Conservation (phyloP, 2,113 vertebrate species). For the Helogale parvula region DNA sequence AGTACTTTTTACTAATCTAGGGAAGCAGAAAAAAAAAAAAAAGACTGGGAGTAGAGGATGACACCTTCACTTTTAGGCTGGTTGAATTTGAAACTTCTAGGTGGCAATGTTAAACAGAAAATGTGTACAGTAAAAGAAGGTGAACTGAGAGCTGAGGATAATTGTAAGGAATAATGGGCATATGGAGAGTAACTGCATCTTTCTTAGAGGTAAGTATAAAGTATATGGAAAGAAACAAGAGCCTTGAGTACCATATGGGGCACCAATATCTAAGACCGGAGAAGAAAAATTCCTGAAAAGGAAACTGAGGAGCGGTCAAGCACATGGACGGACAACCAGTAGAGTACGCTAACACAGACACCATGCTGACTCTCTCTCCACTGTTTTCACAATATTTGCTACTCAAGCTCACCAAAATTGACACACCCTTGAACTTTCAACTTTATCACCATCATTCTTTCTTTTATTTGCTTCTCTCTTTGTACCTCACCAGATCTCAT, state of each 20-base stretch:
- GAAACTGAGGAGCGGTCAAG: background rate
- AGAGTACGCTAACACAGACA: background rate
- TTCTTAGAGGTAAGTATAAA: background rate
- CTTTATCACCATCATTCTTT: background rate
- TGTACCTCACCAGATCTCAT: background rate
- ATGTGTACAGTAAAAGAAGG: background rate
- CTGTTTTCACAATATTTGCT: background rate
- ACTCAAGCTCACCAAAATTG: background rate
- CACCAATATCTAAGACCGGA: background rate
- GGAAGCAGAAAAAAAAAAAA: background rate
- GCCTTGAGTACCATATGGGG: background rate
- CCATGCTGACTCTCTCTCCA: background rate
- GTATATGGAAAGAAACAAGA: background rate
- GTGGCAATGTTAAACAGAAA: background rate
- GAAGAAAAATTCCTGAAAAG: background rate
- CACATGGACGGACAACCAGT: background rate
- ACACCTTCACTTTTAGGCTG: background rate
- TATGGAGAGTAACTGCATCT: background rate
- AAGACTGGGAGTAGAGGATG: background rate
- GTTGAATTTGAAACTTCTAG: background rate
- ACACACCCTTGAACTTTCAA: background rate
- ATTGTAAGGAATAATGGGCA: background rate
- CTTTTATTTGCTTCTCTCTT: background rate
- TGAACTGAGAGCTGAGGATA: background rate
- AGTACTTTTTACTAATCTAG: background rate